Percentiles rank a stretch among this genome's conserved stretches.
Evolutionary conservation across 2,888 invertebrate genomes (phyloP).

Genomic region (Operophtera brumata): DNA sequence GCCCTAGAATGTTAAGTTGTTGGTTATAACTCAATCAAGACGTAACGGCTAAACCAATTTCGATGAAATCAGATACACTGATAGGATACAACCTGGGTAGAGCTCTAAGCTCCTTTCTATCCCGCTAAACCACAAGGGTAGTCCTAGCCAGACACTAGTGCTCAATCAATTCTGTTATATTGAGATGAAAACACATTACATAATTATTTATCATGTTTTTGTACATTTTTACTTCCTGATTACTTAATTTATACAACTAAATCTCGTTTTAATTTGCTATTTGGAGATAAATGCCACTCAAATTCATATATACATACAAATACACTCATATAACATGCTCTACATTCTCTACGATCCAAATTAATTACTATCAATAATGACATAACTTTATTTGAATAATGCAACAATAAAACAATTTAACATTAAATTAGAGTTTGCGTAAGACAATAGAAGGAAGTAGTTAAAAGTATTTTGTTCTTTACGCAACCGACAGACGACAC

Average conservation of each 20-base stretch:
- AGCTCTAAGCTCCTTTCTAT: too few species aligned
- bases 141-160: too few species aligned
- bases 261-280: neutral
- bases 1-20: too few species aligned
- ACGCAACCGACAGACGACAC: conserved; percentile 19
- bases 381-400: neutral
- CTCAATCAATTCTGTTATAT: too few species aligned
- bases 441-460: conserved; percentile 31
- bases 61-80: too few species aligned
- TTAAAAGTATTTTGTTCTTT: conserved; percentile 16
- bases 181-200: too few species aligned
- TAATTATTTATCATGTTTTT: neutral
- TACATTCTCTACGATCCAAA: neutral
- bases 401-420: neutral
- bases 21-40: too few species aligned
- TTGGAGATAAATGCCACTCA: neutral
- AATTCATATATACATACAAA: neutral
- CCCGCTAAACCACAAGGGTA: too few species aligned
- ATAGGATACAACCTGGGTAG: too few species aligned
- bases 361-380: neutral
- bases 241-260: neutral
- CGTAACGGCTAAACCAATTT: too few species aligned
- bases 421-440: conserved; percentile 10
- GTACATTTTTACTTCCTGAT: neutral
- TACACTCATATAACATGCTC: neutral